Base-by-base conservation (phyloP, 2,113 vertebrate genomes). In the Tenebrosternarchus preto region DNA sequence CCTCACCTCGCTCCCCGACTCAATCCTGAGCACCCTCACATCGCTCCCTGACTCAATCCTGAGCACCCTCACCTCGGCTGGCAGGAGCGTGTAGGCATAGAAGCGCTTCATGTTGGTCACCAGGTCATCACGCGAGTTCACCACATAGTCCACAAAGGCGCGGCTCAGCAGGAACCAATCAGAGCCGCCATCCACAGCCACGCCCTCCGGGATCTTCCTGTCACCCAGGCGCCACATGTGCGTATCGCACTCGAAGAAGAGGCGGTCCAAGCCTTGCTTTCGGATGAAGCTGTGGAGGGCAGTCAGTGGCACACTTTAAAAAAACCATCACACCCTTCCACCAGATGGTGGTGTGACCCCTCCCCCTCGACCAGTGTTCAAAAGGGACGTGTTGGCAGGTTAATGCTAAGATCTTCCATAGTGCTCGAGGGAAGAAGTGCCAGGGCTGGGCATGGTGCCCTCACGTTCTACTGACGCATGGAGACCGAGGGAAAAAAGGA, bases 221-320 rank as follows among this genome's bases (percentile, higher is more conserved):
- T 99, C 97, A 0, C 98, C 98, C 29, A 99, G 93, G 69, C 98
- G 94, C 98, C 98, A 99, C 98, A 99, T 99, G 92, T 99, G 98
- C 0, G 96, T 97, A 5, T 99, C 98, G 0, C 98, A 99, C 88
- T 99, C 98, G 50, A 93, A 94, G 91, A 99, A 99, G 1, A 99
- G 95, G 43, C 98, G 91, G 63, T 99, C 98, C 84, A 99, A 91
- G 2, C 98, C 98, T 72, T 99, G 98, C 22, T 99, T 99, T 25
- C 97, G 93, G 87, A 99, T 99, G 80, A 99, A 99, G 76, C 98
- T 99, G 57, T 5, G 3, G 12, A 77, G 43, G 16, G 75, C 67
- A 72, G 29, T 24, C 6, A 68, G 59, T 22, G 46, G 55, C 25
- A 66, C 53, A 53, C 25, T 75, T 73, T 11, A 70, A 24, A 16